These are phyloP conservation scores for Cantharis nigra DNA, from an alignment of 2,888 invertebrate species.

Conservation along the genomic window DNA sequence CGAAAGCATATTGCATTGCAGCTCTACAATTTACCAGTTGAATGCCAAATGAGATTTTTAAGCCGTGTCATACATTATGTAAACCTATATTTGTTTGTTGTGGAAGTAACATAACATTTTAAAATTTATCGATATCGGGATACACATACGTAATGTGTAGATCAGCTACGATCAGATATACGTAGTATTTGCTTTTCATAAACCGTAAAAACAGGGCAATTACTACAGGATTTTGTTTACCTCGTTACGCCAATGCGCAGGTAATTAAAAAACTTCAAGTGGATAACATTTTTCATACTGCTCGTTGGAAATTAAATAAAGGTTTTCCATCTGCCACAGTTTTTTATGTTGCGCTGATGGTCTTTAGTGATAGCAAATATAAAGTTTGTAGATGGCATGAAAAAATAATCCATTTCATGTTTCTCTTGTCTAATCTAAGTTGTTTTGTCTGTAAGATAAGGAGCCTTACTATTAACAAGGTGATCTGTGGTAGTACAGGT, in stretches of 20 bases:
- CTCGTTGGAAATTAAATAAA: too few species aligned
- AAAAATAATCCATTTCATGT: too few species aligned
- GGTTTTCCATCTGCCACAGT: too few species aligned
- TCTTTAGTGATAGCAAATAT: too few species aligned
- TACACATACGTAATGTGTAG: neutral
- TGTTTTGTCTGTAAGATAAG: too few species aligned
- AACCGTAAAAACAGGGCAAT: neutral
- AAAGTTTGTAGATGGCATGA: too few species aligned
- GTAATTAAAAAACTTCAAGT: neutral
- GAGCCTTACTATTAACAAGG: too few species aligned
- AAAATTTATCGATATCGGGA: neutral
- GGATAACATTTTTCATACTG: neutral
- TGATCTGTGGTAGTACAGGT: too few species aligned
- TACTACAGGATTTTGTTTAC: neutral
- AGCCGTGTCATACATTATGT: neutral
- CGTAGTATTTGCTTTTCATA: neutral
- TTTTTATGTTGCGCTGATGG: too few species aligned
- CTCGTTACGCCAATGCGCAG: neutral
- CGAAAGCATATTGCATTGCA: slow-evolving; percentile 2
- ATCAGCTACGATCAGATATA: neutral
- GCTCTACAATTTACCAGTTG: neutral
- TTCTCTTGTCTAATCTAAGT: too few species aligned
- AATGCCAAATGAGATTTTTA: neutral
- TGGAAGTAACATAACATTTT: neutral
- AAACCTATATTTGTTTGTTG: neutral